Conservation (phyloP, 2,888 invertebrate species). For the Aricia artaxerxes region DNA sequence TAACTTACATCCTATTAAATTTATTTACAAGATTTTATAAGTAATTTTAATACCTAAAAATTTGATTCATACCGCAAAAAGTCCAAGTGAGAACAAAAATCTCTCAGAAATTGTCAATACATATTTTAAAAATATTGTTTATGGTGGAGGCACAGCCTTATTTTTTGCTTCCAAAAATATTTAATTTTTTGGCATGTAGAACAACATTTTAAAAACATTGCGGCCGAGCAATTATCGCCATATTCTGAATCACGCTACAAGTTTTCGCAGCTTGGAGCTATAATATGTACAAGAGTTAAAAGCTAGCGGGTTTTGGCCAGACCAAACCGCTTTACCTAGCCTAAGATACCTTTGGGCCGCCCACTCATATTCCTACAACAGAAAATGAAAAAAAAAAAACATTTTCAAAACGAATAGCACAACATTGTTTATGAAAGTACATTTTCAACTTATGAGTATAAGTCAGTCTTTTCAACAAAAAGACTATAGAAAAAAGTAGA, state of each 20-base stretch:
- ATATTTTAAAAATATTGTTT: not conserved
- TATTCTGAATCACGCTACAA: not conserved
- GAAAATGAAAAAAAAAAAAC: not conserved
- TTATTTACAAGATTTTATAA: constrained; percentile 4
- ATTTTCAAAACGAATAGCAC: not conserved
- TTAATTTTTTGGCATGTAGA: not conserved
- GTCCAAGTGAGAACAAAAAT: not conserved
- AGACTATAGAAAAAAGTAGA: not conserved
- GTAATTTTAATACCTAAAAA: not conserved
- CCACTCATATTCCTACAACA: not conserved
- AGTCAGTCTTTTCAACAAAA: constrained; percentile 1
- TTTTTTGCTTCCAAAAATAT: not conserved
- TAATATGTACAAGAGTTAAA: not conserved
- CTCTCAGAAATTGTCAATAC: not conserved
- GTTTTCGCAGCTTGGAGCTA: not conserved
- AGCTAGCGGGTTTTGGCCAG: not conserved
- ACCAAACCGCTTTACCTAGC: not conserved
- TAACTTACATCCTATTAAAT: not conserved
- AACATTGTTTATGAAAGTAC: not conserved
- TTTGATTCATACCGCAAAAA: not conserved
- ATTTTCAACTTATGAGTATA: not conserved
- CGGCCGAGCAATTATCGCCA: not conserved
- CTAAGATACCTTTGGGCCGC: not conserved
- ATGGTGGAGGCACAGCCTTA: not conserved
- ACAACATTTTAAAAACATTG: not conserved